Percentiles rank a stretch among this genome's conserved stretches.
Evolutionary conservation across 2,113 vertebrate genomes (phyloP).

Genomic region (Eudyptes chrysolophus): DNA sequence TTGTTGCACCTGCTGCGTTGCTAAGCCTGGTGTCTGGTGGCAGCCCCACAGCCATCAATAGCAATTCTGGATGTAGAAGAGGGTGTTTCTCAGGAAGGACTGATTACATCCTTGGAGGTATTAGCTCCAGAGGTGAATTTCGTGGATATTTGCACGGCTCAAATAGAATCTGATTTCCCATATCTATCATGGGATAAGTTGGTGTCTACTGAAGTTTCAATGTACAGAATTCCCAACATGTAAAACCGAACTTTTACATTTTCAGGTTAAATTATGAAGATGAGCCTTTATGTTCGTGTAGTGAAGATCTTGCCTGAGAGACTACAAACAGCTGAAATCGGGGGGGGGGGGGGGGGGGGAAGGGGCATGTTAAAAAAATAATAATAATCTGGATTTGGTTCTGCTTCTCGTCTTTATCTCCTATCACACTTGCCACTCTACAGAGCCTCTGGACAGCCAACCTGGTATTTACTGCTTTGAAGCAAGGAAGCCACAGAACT

Average conservation of each 20-base stretch:
- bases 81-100: neutral
- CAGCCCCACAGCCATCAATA: neutral
- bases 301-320: neutral
- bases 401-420: neutral
- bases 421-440: rapidly evolving
- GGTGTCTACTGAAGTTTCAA: neutral
- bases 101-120: neutral
- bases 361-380: neutral
- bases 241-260: neutral
- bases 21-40: neutral
- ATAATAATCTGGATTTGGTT: neutral
- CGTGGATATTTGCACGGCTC: neutral
- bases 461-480: neutral
- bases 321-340: neutral
- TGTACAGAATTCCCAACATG: neutral
- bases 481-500: neutral
- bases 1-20: neutral
- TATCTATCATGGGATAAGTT: neutral
- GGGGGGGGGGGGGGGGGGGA: no score
- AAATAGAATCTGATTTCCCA: neutral
- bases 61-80: neutral
- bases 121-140: neutral
- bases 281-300: neutral
- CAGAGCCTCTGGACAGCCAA: neutral
- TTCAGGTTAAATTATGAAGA: neutral